Evolutionary conservation across 2,113 vertebrate species (phyloP).

Genomic region (Seriola aureovittata): DNA sequence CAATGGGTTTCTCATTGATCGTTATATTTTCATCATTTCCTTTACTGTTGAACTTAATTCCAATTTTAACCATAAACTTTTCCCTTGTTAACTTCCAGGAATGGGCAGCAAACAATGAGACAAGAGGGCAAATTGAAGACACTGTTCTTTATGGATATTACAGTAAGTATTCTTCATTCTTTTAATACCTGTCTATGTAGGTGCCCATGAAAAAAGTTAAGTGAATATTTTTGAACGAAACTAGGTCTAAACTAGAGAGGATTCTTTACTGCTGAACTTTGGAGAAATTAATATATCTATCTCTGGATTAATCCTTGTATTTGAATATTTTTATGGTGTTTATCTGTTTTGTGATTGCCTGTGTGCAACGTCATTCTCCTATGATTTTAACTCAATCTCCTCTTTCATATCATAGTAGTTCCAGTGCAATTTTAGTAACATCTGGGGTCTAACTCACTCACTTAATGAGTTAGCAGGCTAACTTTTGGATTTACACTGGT

Average conservation of each 20-base stretch:
- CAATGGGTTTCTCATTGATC: neutral
- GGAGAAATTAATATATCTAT: neutral
- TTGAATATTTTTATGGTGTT: neutral
- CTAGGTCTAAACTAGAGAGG: neutral
- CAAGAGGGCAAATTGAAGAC: conserved; percentile 91
- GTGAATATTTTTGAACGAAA: neutral
- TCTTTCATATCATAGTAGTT: conserved; percentile 7
- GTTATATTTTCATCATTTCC: neutral
- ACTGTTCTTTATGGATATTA: conserved; percentile 96
- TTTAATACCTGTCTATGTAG: neutral
- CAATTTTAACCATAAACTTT: conserved; percentile 8
- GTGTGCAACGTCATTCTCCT: neutral
- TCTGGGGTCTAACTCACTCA: conserved; percentile 8
- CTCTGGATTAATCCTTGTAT: neutral
- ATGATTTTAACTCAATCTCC: neutral
- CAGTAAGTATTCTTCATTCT: conserved; percentile 87
- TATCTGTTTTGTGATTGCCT: neutral
- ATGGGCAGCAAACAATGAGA: conserved; percentile 94
- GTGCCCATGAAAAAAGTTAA: neutral
- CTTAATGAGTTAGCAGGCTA: conserved; percentile 8
- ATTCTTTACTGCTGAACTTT: neutral
- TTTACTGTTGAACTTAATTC: conserved; percentile 11
- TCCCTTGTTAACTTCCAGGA: conserved; percentile 75
- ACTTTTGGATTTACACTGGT: conserved; percentile 3
- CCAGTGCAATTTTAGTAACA: conserved; percentile 23